Evolutionary conservation across 2,113 vertebrate species (phyloP).

Genomic region (Tachysurus vachellii): DNA sequence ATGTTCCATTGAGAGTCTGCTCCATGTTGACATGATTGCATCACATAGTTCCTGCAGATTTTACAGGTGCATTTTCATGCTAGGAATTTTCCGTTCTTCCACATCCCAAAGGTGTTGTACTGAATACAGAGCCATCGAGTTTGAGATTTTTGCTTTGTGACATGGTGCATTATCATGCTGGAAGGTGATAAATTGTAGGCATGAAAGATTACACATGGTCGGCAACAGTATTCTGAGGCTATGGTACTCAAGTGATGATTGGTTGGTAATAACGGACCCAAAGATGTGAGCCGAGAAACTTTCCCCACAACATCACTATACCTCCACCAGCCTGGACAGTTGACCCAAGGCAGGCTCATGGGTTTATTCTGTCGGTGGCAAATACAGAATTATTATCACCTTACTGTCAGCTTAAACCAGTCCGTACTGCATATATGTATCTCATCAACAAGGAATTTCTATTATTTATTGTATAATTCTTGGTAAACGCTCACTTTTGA

Average conservation of each 20-base stretch:
- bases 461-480: neutral
- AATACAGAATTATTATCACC: neutral
- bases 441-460: neutral
- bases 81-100: neutral
- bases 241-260: too few relatives aligned
- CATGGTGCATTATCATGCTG: too few relatives aligned
- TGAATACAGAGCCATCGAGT: neutral
- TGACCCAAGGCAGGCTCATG: too few relatives aligned
- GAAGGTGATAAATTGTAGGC: too few relatives aligned
- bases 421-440: neutral
- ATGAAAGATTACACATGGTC: too few relatives aligned
- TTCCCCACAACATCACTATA: too few relatives aligned
- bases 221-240: too few relatives aligned
- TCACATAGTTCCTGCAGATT: neutral
- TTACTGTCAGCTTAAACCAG: neutral
- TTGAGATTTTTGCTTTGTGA: too few relatives aligned
- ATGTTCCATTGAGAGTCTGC: neutral
- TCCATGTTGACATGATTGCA: neutral
- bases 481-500: neutral
- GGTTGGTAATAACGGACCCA: neutral
- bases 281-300: too few relatives aligned
- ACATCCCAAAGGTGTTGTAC: neutral
- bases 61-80: neutral
- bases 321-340: too few relatives aligned
- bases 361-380: too few relatives aligned